phyloP scores from a whole-genome alignment of 1,140 invertebrate genomes.

The Metopolophium dirhodum region DNA sequence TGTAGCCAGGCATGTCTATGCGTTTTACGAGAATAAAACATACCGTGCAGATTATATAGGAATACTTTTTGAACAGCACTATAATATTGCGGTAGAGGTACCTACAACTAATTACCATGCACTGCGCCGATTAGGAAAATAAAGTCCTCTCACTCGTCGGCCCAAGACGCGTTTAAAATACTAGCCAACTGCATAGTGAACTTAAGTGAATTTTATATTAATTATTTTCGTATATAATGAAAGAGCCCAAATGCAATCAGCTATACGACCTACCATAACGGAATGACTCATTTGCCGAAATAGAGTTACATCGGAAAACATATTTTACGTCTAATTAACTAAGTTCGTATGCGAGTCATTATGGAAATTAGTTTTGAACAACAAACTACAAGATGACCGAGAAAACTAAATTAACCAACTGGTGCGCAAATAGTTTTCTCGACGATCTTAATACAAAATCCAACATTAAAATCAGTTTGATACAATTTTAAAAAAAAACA shows the following conservation, averaged over 20 bases:
- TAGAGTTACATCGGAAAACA: neutral
- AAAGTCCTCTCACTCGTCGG: neutral
- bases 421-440: neutral
- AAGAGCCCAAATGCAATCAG: neutral
- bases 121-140: neutral
- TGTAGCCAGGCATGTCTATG: neutral
- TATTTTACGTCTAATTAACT: slow-evolving; percentile 15
- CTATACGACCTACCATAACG: slow-evolving; percentile 2
- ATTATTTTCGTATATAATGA: neutral
- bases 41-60: neutral
- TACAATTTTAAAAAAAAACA: neutral
- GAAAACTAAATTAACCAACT: slow-evolving; percentile 28
- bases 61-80: neutral
- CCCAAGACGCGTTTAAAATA: neutral
- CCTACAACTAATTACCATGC: neutral
- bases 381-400: slow-evolving; percentile 31
- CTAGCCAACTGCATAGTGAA: neutral
- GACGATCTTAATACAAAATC: neutral
- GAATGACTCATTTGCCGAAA: neutral
- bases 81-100: no score
- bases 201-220: neutral
- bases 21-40: neutral
- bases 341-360: slow-evolving; percentile 22
- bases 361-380: slow-evolving; percentile 37
- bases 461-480: neutral